These are phyloP conservation scores for Athalia cordata DNA, from an alignment of 2,888 invertebrate species.

Conservation along the genomic window DNA sequence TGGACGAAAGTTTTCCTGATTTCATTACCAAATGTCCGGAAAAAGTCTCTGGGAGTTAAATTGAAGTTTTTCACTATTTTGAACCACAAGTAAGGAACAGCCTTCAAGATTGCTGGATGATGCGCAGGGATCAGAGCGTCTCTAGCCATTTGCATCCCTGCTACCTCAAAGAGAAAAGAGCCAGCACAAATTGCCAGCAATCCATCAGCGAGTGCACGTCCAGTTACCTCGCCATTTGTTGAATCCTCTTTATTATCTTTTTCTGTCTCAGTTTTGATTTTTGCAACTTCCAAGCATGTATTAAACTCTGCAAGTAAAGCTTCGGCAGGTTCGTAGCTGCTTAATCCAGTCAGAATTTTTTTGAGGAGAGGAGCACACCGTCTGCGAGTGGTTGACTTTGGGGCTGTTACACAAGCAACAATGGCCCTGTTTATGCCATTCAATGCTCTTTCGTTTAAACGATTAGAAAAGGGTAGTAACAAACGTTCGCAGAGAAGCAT, in stretches of 20 bases:
- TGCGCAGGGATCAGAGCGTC: conserved; percentile 84
- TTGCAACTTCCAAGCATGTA: conserved; percentile 80
- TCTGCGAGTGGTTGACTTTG: conserved; percentile 78
- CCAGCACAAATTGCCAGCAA: conserved; percentile 76
- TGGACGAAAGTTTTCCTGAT: conserved; percentile 80
- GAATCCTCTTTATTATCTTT: conserved; percentile 71
- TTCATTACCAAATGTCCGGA: conserved; percentile 77
- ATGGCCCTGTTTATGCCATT: conserved; percentile 84
- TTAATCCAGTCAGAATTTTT: conserved; percentile 78
- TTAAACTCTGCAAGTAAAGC: conserved; percentile 81
- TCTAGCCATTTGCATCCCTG: conserved; percentile 77
- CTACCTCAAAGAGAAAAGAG: conserved; percentile 70
- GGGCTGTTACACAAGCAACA: conserved; percentile 81
- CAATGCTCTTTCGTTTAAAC: conserved; percentile 78
- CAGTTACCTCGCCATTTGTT: conserved; percentile 73
- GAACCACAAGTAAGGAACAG: conserved; percentile 81
- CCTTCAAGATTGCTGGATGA: conserved; percentile 81
- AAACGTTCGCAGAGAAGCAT: conserved; percentile 84
- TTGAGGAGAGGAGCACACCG: conserved; percentile 79
- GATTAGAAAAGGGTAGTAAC: conserved; percentile 81
- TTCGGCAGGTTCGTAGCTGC: conserved; percentile 79
- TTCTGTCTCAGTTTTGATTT: conserved; percentile 74
- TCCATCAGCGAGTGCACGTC: conserved; percentile 77
- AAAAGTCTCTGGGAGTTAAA: conserved; percentile 78
- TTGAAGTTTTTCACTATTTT: conserved; percentile 78